Conservation (phyloP, 30 jellyfish, hydroid and myxozoan species). For the Calvadosia cruxmelitensis region DNA sequence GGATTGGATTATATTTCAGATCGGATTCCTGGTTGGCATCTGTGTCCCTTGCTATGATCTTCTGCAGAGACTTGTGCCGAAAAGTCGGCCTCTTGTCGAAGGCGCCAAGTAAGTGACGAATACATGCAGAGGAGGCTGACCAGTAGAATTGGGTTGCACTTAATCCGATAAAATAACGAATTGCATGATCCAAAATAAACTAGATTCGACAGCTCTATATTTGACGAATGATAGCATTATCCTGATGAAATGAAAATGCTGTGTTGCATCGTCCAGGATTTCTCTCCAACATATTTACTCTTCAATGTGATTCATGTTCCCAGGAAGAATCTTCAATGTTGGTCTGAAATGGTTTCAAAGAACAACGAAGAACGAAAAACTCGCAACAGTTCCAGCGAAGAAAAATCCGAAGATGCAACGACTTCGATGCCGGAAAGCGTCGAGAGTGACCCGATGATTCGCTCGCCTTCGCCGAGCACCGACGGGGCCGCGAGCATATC, state of each 20-base stretch:
- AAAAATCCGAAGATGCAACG: slow-evolving; percentile 10
- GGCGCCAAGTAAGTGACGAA: slow-evolving; percentile 90
- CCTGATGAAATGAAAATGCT: too few species aligned
- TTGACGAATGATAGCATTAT: too few species aligned
- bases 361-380: slow-evolving; percentile 43
- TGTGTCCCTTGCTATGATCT: slow-evolving; percentile 89
- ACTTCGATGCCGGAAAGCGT: not conserved
- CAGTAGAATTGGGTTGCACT: too few species aligned
- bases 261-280: too few species aligned
- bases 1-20: too few species aligned
- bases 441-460: slow-evolving; percentile 1
- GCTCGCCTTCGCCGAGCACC: not conserved
- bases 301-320: too few species aligned
- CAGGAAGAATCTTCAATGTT: slow-evolving; percentile 40
- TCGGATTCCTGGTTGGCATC: slow-evolving; percentile 91
- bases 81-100: slow-evolving; percentile 55
- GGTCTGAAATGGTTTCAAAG: slow-evolving; percentile 65
- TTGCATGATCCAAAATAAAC: too few species aligned
- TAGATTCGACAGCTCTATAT: too few species aligned
- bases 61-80: slow-evolving; percentile 53
- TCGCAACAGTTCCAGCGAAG: too few species aligned
- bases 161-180: too few species aligned
- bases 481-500: not conserved
- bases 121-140: too few species aligned
- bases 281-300: too few species aligned